Percentiles rank a stretch among this genome's conserved stretches.
Evolutionary conservation across 2,888 invertebrate species (phyloP).

Genomic region (Tetramorium bicarinatum): DNA sequence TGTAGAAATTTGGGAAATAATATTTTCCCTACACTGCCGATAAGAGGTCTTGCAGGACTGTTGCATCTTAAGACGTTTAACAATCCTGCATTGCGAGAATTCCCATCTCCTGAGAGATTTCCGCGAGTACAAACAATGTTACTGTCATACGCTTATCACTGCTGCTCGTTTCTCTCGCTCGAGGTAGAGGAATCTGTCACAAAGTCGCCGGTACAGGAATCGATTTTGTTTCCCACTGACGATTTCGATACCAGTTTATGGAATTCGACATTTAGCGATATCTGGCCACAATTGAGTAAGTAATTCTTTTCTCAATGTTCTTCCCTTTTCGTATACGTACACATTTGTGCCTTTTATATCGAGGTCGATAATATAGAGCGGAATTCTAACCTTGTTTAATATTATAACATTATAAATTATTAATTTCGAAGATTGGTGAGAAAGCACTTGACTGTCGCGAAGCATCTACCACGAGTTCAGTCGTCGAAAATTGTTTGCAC

Average conservation of each 20-base stretch:
- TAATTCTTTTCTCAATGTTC: constrained; percentile 65
- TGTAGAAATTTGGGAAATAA: constrained; percentile 96
- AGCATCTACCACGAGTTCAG: constrained; percentile 23
- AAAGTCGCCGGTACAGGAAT: constrained; percentile 88
- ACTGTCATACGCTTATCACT: constrained; percentile 98
- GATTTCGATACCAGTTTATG: constrained; percentile 92
- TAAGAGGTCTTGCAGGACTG: constrained; percentile 92
- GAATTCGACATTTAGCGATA: constrained; percentile 92
- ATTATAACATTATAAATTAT: too few species aligned
- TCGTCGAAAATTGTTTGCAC: not conserved
- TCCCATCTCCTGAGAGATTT: constrained; percentile 95
- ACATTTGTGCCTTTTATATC: not conserved
- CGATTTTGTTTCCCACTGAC: constrained; percentile 91
- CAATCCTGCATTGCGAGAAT: constrained; percentile 94
- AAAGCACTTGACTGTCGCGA: constrained; percentile 71
- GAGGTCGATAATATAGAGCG: too few species aligned
- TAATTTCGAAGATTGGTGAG: too few species aligned
- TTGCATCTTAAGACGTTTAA: constrained; percentile 96
- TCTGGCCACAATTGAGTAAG: constrained; percentile 95
- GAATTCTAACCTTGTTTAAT: too few species aligned
- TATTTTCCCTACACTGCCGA: constrained; percentile 93
- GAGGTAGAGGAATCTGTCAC: constrained; percentile 81
- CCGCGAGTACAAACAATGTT: constrained; percentile 95
- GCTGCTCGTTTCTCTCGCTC: constrained; percentile 95
- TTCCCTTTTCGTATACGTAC: too few species aligned